Percentiles rank a stretch among this genome's conserved stretches.
Evolutionary conservation across 2,888 invertebrate genomes (phyloP).

Genomic region (Eilema griseolum): DNA sequence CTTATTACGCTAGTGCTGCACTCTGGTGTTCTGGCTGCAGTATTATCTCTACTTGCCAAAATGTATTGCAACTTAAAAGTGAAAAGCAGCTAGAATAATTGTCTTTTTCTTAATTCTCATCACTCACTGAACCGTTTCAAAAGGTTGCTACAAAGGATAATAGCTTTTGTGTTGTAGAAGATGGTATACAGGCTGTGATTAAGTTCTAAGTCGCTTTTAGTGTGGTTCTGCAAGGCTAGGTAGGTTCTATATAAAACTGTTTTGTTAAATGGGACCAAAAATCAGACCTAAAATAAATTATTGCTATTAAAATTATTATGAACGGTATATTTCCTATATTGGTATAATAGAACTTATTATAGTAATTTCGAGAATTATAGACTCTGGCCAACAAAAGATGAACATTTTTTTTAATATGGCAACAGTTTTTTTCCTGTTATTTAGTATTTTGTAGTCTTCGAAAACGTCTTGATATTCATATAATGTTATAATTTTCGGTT

Average conservation of each 20-base stretch:
- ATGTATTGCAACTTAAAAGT: not conserved
- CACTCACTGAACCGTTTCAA: too few species aligned
- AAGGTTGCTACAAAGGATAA: too few species aligned
- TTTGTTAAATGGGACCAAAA: not conserved
- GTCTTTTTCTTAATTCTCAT: too few species aligned
- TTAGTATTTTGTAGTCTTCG: too few species aligned
- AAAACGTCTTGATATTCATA: too few species aligned
- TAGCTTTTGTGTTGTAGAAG: not conserved
- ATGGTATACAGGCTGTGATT: not conserved
- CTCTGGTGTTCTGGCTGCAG: too few species aligned
- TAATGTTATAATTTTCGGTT: too few species aligned
- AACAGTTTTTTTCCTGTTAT: too few species aligned
- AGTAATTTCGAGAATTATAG: not conserved
- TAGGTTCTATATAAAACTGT: not conserved
- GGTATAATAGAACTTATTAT: not conserved
- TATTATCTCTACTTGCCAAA: too few species aligned
- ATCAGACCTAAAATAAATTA: not conserved
- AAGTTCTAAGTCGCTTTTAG: not conserved
- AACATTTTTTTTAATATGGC: too few species aligned
- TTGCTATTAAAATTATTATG: not conserved
- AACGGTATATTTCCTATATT: not conserved
- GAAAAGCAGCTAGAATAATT: not conserved
- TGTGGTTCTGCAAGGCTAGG: not conserved
- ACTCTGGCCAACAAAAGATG: too few species aligned
- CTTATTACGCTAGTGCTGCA: too few species aligned